These are phyloP conservation scores for Ericerus pela DNA, from an alignment of 1,140 invertebrate species.

Conservation along the genomic window DNA sequence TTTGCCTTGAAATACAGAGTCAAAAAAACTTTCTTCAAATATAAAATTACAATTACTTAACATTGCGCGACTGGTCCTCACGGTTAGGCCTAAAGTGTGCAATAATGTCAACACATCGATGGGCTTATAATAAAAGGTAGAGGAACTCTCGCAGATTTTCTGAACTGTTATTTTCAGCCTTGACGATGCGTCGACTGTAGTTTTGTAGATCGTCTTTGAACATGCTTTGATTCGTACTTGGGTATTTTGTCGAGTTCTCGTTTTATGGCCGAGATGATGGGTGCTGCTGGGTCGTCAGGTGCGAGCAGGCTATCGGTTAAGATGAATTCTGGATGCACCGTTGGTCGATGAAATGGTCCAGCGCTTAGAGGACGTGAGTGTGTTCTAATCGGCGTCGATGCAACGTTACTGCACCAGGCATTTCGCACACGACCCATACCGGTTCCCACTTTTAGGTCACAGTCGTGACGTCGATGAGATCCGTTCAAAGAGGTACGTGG, in stretches of 20 bases:
- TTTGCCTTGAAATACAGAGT: too few relatives aligned
- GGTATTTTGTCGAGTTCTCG: constrained; percentile 39
- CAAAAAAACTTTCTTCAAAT: too few relatives aligned
- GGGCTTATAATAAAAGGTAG: too few relatives aligned
- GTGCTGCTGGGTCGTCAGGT: constrained; percentile 42
- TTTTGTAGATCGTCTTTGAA: too few relatives aligned
- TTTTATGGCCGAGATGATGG: constrained; percentile 45
- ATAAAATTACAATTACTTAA: too few relatives aligned
- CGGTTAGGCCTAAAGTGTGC: too few relatives aligned
- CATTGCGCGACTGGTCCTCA: too few relatives aligned
- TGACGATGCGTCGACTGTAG: too few relatives aligned
- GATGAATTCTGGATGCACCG: constrained; percentile 35
- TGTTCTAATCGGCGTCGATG: constrained; percentile 28
- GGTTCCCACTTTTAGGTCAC: constrained; percentile 19
- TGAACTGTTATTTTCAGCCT: too few relatives aligned
- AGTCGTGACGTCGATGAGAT: constrained; percentile 23
- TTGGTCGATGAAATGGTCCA: constrained; percentile 40
- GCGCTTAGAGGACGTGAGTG: constrained; percentile 38
- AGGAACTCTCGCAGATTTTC: too few relatives aligned
- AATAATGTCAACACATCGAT: too few relatives aligned
- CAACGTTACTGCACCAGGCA: constrained; percentile 35
- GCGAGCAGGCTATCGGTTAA: constrained; percentile 34
- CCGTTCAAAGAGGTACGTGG: constrained; percentile 6
- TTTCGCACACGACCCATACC: constrained; percentile 28
- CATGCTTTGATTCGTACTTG: neutral